phyloP scores from a whole-genome alignment of 2,888 invertebrate genomes.

The Sphinx pinastri region DNA sequence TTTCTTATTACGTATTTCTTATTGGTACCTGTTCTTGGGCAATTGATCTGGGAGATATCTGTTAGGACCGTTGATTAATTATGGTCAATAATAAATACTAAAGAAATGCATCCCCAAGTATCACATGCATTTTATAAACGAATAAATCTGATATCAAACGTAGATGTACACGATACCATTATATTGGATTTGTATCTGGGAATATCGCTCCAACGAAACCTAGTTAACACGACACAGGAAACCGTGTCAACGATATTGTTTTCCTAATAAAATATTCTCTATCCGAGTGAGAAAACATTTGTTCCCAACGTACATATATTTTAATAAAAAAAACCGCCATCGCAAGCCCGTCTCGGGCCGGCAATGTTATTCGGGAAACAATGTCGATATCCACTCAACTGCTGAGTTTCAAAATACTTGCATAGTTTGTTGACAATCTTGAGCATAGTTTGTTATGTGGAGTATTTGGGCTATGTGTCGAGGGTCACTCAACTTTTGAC shows the following conservation, averaged over 20 bases:
- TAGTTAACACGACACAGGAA: slow-evolving; percentile 17
- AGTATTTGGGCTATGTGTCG: not conserved
- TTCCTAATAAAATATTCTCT: slow-evolving; percentile 25
- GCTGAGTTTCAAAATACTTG: slow-evolving; percentile 43
- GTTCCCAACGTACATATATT: slow-evolving; percentile 29
- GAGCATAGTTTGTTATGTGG: slow-evolving; percentile 16
- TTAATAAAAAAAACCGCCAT: slow-evolving; percentile 33
- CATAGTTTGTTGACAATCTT: slow-evolving; percentile 41
- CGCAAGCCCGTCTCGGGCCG: slow-evolving; percentile 32
- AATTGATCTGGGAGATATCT: too few relatives aligned
- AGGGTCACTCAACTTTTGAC: slow-evolving; percentile 8
- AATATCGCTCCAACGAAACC: not conserved
- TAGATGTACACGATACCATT: not conserved
- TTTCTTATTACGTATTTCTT: too few relatives aligned
- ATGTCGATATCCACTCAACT: slow-evolving; percentile 44
- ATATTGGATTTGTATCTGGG: not conserved
- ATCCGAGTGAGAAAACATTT: slow-evolving; percentile 24
- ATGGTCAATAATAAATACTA: too few relatives aligned
- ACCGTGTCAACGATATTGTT: slow-evolving; percentile 16
- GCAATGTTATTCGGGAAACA: slow-evolving; percentile 45
- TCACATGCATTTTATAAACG: too few relatives aligned
- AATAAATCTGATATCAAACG: not conserved
- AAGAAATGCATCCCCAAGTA: too few relatives aligned
- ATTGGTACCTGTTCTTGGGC: too few relatives aligned
- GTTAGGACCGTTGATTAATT: too few relatives aligned